Base-by-base conservation (phyloP, 2,888 invertebrate species). In the Dermolepida albohirtum region DNA sequence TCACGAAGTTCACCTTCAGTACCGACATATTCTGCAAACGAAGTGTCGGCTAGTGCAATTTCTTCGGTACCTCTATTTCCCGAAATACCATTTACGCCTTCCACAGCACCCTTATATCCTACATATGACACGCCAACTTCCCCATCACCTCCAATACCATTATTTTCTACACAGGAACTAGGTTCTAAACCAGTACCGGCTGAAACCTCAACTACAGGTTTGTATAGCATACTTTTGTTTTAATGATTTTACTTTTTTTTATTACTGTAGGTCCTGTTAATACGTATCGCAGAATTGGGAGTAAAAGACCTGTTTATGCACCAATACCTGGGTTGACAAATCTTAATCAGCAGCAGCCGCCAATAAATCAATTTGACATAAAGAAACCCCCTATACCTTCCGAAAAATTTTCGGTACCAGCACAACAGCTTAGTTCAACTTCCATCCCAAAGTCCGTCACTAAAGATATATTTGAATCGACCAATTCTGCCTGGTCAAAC, bases 221-320 rank as follows among this genome's bases (percentile, higher is more conserved):
- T 14, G 47, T 8, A 47, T 12, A n/a, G 16, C 47, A 16, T 47
- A 1, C 14, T 50, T 47, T 22, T 22, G n/a, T n/a, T n/a, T n/a
- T n/a, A n/a, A 22, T 22, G 22, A 22, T 22, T 22, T 22, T 22
- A 22, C 4, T 22, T n/a, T n/a, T 40, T 12, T 7, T 55, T 47
- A 17, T 16, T 34, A 10, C 70, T 74, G 73, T 79, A 71, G 81
- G 78, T 70, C 67, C 80, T 39, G 68, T 74, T 16, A 86, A 89
- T 73, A 87, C 85, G 44, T 94, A 90, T 81, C 86, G 93, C 40
- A 86, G 93, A 65, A 85, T 89, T 0, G 89, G 89, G 4, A 87
- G 87, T 74, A 88, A 88, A 74, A 90, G 91, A 79, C 90, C 92
- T 76, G 84, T 87, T 4, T 94, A 94, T 81, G 94, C 93, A 0